Evolutionary conservation across 2,113 vertebrate genomes (phyloP), one percentile per base, ranked within the genome.

Genomic region (Leptobrachium leishanense): DNA sequence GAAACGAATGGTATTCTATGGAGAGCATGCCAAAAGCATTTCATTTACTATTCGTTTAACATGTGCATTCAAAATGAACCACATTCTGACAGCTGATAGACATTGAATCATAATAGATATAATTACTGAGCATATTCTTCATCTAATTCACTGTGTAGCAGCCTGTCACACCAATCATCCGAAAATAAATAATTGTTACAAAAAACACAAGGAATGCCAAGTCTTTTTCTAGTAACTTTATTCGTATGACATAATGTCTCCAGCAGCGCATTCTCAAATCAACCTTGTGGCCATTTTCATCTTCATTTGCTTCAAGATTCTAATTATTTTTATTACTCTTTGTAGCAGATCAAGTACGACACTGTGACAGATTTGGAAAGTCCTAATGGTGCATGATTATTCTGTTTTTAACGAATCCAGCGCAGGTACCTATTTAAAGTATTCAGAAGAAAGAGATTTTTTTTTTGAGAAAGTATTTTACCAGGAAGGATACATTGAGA

Each of bases 131-230:
- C 66, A 72, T 67, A 79, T 72, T 57, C 40, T 78, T 72, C n/a
- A 53, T 78, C 44, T 72, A 53, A 72, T 72, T 79, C 50, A 53
- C 41, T 57, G 15, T 73, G 46, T 73, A 79, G 77, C 40, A 40
- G 77, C 40, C 77, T 73, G 70, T 79, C 77, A 79, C 6, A 66
- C 43, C 62, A 72, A 73, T 73, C 69, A 73, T 66, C 62, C 70
- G 15, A 39, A 73, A 72, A 79, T 67, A 79, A 79, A 79, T 73
- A 79, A 67, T 79, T 79, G 77, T 72, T 50, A 66, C 54, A 50
- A 72, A 79, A 55, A 57, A 15, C 40, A 73, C 46, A 67, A 55
- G 59, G 62, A 64, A 9, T 40, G 41, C 70, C 9, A 71, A 79
- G 8, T 55, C 46, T 54, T 42, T 67, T 67, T 44, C 68, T 57